Base-by-base conservation (phyloP, 2,888 invertebrate species). In the Temnothorax unifasciatus region DNA sequence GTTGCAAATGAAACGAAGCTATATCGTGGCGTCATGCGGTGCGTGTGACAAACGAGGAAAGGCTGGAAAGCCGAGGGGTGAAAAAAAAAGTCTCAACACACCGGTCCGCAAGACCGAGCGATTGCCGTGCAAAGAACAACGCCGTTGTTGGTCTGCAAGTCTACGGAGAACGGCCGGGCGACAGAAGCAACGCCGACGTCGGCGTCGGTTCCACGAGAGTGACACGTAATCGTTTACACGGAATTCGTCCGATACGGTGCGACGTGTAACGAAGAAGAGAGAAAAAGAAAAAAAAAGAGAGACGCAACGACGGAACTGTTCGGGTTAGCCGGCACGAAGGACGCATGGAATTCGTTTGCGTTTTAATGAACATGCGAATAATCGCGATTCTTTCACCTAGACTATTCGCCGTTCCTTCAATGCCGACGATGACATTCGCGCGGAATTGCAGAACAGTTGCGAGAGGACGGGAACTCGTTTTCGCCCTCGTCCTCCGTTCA, bases 301-400 rank as follows among this genome's bases (percentile, higher is more conserved):
- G 34, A 34, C 59, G 59, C 54, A 68, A 57, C n/a, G 76, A 38
- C 38, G 47, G 59, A 66, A 61, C 61, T 50, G 61, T 68, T 79
- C 47, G 81, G 64, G 82, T 82, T 88, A 83, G 83, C 77, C 81
- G 83, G 84, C 57, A 74, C 71, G 82, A 75, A 66, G 84, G 71
- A 84, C 84, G 84, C 85, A 82, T 77, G 89, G 87, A 89, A 90
- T 91, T 91, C 90, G 88, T 91, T 92, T 91, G 91, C 90, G 87
- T 91, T 92, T 91, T 91, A 92, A 92, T 90, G 88, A 91, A 90
- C 88, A 86, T 85, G 87, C 90, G 88, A 91, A 85, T 89, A 88
- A 88, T 90, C 86, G 86, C 68, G 76, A 84, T 87, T 86, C 88
- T 87, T 89, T 77, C 83, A 66, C 59, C 29, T 68, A 29, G 47